A percentile compares a stretch with the other conserved stretches of the same genome.
Conservation (phyloP, 2,797 vertebrate species). For the Lagorchestes hirsutus region DNA sequence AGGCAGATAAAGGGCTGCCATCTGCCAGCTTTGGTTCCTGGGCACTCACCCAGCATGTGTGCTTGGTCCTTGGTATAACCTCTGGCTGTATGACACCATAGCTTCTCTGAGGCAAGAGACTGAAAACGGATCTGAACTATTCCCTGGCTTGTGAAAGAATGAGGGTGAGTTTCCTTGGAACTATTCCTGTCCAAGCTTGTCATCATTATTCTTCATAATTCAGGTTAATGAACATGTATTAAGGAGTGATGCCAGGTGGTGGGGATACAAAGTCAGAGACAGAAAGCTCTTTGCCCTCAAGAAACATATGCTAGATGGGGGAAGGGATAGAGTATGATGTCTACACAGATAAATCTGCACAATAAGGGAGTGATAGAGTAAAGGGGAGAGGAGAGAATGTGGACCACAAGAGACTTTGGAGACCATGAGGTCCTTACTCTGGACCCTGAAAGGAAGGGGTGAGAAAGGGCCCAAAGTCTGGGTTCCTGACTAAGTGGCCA, state of each 20-base stretch:
- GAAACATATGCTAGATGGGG: neutral
- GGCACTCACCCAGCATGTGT: slow-evolving; percentile 63
- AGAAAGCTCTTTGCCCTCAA: neutral
- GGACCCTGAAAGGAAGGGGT: neutral
- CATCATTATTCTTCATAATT: neutral
- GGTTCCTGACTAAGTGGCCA: neutral
- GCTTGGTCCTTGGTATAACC: slow-evolving; percentile 55
- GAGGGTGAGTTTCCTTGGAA: neutral
- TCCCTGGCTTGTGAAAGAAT: slow-evolving; percentile 7
- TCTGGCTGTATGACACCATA: slow-evolving; percentile 31
- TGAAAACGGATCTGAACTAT: neutral
- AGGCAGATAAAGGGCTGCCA: slow-evolving; percentile 1
- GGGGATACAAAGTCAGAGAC: neutral
- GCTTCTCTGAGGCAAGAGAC: slow-evolving; percentile 33
- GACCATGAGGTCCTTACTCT: neutral
- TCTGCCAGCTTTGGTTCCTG: slow-evolving; percentile 59
- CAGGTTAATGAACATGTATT: neutral
- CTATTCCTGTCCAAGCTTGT: neutral
- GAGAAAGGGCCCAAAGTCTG: neutral
- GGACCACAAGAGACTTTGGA: neutral
- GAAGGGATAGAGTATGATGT: rapidly evolving
- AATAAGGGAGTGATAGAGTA: neutral
- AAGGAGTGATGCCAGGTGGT: neutral
- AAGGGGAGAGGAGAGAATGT: neutral
- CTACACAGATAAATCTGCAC: neutral